Base-by-base conservation (phyloP, 2,888 invertebrate genomes). In the Tachystola acroxantha region DNA sequence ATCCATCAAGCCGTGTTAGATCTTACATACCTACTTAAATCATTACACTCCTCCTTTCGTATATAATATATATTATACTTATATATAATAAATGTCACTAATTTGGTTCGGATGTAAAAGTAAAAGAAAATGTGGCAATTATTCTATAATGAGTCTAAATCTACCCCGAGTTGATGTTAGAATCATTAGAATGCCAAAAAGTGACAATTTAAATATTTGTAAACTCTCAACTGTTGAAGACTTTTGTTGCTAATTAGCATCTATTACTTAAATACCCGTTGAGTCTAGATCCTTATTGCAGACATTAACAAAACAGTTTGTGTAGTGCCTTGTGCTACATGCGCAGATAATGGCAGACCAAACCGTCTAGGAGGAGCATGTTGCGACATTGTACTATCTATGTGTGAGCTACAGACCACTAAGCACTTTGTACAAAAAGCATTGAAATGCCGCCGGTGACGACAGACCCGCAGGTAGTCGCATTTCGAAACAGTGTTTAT, bases 401-500 rank as follows among this genome's bases (percentile, higher is more conserved):
- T 34, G 38, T 37, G 36, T 43, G 34, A 44, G 36, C 30, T 50
- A 46, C 45, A 55, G 53, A 57, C 54, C 61, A 55, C 53, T 50
- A 51, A 55, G 44, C 50, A 50, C 50, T 54, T 42, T 51, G 48
- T 48, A 54, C 61, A 64, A 66, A n/a, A 59, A 64, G 57, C 53
- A 54, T 64, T 64, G 56, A 62, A 65, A 57, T 16, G 25, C 45
- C 42, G 22, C 48, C 53, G 41, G 59, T 73, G 72, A 62, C 64
- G 68, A 70, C 67, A 73, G 51, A 52, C 57, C 50, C 37, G 39
- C 45, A 43, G 48, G 57, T 57, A 57, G 51, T 53, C 45, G 53
- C 48, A 61, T 81, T 75, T 70, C 72, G 70, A 72, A 76, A 80
- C 58, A 47, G 50, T 62, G 53, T 66, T 63, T 64, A 68, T 61